phyloP scores from a whole-genome alignment of 2,113 vertebrate genomes.

The Patagioenas fasciata region DNA sequence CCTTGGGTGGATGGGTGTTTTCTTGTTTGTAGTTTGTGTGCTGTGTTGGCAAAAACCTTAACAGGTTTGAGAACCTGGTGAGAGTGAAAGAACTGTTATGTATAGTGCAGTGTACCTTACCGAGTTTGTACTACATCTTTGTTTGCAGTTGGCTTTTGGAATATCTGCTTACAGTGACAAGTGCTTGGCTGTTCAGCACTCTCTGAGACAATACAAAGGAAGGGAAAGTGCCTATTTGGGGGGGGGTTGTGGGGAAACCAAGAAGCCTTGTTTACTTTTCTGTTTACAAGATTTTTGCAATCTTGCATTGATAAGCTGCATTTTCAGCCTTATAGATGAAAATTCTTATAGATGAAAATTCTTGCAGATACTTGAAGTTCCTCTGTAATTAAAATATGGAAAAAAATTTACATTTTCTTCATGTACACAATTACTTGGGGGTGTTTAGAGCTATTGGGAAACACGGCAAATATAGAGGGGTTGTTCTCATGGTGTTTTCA shows the following conservation, averaged over 20 bases:
- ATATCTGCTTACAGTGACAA: background rate
- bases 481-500: background rate
- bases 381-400: background rate
- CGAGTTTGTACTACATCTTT: background rate
- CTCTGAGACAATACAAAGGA: background rate
- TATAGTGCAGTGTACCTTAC: background rate
- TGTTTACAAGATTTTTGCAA: background rate
- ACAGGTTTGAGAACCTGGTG: background rate
- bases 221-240: background rate
- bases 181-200: background rate
- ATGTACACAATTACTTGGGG: background rate
- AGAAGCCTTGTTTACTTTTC: background rate
- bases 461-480: background rate
- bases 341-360: background rate
- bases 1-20: background rate
- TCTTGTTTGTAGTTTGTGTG: background rate
- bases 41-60: background rate
- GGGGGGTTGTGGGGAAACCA: no score
- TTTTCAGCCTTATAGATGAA: background rate
- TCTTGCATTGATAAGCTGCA: background rate
- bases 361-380: background rate
- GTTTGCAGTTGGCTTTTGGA: background rate
- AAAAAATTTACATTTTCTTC: rapidly evolving
- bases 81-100: background rate
- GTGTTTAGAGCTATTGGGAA: background rate